phyloP scores from a whole-genome alignment of 2,888 invertebrate species.

The Junonia oenone region DNA sequence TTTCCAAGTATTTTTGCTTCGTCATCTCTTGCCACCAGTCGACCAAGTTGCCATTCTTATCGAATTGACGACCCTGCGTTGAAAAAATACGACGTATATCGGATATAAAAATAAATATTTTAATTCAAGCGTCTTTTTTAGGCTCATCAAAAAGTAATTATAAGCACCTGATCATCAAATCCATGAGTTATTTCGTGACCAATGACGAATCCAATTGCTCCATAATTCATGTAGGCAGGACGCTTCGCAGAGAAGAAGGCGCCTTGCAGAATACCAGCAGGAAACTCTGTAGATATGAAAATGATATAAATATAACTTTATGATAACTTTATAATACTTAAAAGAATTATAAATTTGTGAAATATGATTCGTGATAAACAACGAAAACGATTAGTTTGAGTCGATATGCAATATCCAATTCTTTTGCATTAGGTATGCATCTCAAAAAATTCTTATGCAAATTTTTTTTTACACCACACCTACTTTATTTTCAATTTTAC shows the following conservation, averaged over 20 bases:
- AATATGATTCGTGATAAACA: no score
- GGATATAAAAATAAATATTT: neutral
- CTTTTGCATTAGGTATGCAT: no score
- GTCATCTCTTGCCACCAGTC: slow-evolving; percentile 96
- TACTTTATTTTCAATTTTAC: no score
- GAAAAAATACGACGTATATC: neutral
- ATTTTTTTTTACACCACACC: no score
- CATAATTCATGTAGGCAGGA: slow-evolving; percentile 95
- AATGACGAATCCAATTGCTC: slow-evolving; percentile 94
- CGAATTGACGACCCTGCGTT: slow-evolving; percentile 90
- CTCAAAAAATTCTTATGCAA: no score
- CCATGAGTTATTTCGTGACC: slow-evolving; percentile 96
- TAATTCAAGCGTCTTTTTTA: neutral
- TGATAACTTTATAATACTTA: neutral
- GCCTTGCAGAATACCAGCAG: slow-evolving; percentile 95
- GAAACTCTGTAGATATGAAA: slow-evolving; percentile 84
- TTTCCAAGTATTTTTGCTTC: slow-evolving; percentile 88
- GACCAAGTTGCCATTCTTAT: slow-evolving; percentile 92
- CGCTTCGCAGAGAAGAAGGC: slow-evolving; percentile 93
- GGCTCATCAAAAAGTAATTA: neutral
- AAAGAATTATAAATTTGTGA: no score
- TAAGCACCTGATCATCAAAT: slow-evolving; percentile 86
- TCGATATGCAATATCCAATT: no score
- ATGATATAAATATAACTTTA: neutral
- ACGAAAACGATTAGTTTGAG: no score